phyloP scores from a whole-genome alignment of 2,113 vertebrate genomes.

The Eurystomus gularis region DNA sequence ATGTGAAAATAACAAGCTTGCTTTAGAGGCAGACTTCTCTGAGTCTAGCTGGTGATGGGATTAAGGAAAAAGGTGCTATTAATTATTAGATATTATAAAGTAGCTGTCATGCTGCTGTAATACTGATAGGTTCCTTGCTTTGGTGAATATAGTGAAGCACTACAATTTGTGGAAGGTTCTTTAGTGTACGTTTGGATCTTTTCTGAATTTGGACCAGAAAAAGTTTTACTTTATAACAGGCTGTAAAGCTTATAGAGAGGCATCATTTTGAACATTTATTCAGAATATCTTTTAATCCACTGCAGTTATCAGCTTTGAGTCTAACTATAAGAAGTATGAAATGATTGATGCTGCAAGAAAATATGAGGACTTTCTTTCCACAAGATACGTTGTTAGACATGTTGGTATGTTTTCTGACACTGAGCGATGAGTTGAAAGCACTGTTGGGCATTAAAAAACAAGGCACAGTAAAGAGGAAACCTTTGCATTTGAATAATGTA shows the following conservation, averaged over 20 bases:
- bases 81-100: neutral
- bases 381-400: neutral
- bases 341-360: neutral
- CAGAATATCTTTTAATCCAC: neutral
- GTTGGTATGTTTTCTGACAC: neutral
- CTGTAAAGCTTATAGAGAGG: neutral
- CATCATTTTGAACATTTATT: neutral
- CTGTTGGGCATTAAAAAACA: neutral
- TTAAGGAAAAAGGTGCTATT: neutral
- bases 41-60: neutral
- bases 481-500: neutral
- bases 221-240: neutral
- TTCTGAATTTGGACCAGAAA: neutral
- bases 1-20: neutral
- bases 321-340: neutral
- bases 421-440: neutral
- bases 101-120: neutral
- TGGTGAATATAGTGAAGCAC: neutral
- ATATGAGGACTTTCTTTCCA: neutral
- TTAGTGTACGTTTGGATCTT: neutral
- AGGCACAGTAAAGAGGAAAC: neutral
- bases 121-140: neutral
- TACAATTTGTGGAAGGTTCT: neutral
- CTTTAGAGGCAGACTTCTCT: neutral
- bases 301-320: neutral